Evolutionary conservation across 2,113 vertebrate species (phyloP).

Genomic region (Brachypteracias leptosomus): DNA sequence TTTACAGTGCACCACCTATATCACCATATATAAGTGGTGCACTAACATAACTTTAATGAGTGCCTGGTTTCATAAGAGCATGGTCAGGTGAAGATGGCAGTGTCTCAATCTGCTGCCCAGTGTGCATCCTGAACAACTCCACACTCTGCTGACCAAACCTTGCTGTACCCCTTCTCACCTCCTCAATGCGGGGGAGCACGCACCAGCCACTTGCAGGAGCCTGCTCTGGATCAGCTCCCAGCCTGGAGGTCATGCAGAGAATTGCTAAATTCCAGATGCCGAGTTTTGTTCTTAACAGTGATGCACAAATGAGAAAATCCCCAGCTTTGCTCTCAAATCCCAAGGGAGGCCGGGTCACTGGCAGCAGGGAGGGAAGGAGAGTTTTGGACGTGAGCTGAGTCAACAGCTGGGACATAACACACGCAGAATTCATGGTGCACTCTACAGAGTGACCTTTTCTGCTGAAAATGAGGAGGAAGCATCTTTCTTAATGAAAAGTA

Average conservation of each 20-base stretch:
- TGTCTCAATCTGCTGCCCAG: fast-evolving
- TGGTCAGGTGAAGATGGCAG: background rate
- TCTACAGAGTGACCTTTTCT: background rate
- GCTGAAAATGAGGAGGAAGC: background rate
- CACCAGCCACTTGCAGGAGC: background rate
- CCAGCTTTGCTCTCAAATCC: background rate
- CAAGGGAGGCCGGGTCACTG: background rate
- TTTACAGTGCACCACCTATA: background rate
- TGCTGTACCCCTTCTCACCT: background rate
- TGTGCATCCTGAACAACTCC: background rate
- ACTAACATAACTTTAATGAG: background rate
- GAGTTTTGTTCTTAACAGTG: background rate
- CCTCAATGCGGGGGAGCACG: background rate
- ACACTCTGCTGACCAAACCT: background rate
- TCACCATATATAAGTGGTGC: background rate
- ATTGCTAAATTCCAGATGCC: background rate
- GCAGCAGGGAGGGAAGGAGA: background rate
- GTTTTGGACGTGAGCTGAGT: background rate
- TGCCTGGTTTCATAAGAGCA: background rate
- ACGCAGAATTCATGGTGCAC: background rate
- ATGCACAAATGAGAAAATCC: background rate
- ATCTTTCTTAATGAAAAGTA: background rate
- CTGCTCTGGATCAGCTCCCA: background rate
- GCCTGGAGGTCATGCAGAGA: background rate
- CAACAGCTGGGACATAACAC: background rate